Percentiles rank a stretch among this genome's conserved stretches.
phyloP scores from a whole-genome alignment of 2,113 vertebrate genomes.

The Serinus canaria region DNA sequence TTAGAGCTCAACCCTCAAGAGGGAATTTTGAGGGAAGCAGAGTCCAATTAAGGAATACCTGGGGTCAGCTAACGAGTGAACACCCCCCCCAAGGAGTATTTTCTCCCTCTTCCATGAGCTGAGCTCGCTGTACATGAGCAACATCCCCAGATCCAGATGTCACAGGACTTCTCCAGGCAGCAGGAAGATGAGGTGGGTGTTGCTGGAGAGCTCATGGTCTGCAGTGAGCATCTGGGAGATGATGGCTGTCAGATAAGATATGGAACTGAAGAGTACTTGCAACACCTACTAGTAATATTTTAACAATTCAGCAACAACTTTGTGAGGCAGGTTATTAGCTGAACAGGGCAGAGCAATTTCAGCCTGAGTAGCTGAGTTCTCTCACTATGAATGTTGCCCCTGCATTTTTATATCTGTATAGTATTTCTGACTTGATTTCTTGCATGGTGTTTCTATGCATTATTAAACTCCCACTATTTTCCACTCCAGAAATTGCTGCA shows the following conservation, averaged over 20 bases:
- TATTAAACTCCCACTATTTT: slow-evolving; percentile 14
- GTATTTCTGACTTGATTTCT: not conserved
- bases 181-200: not conserved
- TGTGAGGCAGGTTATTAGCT: slow-evolving; percentile 7
- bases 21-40: not conserved
- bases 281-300: slow-evolving; percentile 27
- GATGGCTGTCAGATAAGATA: not conserved
- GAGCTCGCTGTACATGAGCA: not conserved
- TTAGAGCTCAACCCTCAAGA: not conserved
- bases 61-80: not conserved
- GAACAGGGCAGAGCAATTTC: not conserved
- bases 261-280: slow-evolving; percentile 27
- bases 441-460: not conserved
- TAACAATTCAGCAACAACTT: slow-evolving; percentile 22
- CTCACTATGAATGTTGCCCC: not conserved
- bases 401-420: slow-evolving; percentile 23
- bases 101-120: not conserved
- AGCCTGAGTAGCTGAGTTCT: not conserved
- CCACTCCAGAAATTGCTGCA: not conserved
- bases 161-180: not conserved
- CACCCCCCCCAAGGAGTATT: not conserved
- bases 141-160: not conserved
- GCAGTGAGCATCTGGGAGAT: not conserved
- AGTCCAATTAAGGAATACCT: not conserved
- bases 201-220: not conserved